Conservation (phyloP, 2,113 vertebrate species). For the Amazona guildingii region DNA sequence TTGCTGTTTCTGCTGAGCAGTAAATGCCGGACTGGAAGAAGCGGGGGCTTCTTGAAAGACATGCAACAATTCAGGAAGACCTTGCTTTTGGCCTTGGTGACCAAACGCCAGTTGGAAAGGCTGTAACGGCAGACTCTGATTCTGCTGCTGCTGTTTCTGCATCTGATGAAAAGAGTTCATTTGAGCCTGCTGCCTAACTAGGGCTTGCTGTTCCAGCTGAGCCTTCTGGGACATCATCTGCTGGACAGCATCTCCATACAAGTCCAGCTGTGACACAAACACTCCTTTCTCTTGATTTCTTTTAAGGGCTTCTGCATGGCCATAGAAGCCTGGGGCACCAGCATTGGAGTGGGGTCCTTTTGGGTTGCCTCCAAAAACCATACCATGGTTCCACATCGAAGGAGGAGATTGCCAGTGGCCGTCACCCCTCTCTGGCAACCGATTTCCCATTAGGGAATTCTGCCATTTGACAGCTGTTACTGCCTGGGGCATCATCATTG, state of each 20-base stretch:
- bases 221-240: constrained; percentile 78
- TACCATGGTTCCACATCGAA: constrained; percentile 82
- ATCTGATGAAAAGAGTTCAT: constrained; percentile 80
- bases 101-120: constrained; percentile 96
- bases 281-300: constrained; percentile 82
- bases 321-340: constrained; percentile 73
- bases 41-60: constrained; percentile 83
- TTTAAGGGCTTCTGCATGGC: constrained; percentile 77
- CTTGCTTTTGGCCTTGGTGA: constrained; percentile 87
- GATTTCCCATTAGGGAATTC: constrained; percentile 82
- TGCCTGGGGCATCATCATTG: constrained; percentile 87
- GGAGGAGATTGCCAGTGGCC: constrained; percentile 84
- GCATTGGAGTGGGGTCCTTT: constrained; percentile 74
- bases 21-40: constrained; percentile 66
- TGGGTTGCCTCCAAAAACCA: constrained; percentile 78
- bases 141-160: constrained; percentile 80
- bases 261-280: constrained; percentile 74
- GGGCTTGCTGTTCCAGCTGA: constrained; percentile 78
- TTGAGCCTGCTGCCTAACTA: constrained; percentile 75
- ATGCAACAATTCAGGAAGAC: constrained; percentile 84
- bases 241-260: constrained; percentile 82
- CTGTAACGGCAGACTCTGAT: constrained; percentile 87
- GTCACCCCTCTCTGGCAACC: constrained; percentile 81
- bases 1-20: constrained; percentile 74
- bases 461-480: constrained; percentile 83